These are phyloP conservation scores for Eremophila alpestris DNA, from an alignment of 2,797 vertebrate species.

Conservation along the genomic window DNA sequence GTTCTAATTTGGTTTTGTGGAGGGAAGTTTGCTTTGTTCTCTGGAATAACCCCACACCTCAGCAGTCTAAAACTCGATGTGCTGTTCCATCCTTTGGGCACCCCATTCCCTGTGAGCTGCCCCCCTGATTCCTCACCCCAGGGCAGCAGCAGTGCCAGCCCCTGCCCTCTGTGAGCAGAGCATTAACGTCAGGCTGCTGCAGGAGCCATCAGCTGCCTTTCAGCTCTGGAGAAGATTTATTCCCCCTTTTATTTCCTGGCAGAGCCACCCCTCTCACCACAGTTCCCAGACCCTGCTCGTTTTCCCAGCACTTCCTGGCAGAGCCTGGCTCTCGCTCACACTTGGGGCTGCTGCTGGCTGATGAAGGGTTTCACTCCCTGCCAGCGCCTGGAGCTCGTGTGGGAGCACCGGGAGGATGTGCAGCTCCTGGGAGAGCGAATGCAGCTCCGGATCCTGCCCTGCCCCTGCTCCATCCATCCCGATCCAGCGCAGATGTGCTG, in stretches of 20 bases:
- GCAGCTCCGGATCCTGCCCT: neutral
- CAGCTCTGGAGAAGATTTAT: neutral
- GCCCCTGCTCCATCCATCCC: neutral
- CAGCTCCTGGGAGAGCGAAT: slow-evolving; percentile 10
- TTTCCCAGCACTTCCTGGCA: neutral
- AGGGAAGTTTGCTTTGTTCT: neutral
- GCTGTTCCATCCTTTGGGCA: neutral
- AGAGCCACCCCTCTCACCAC: neutral
- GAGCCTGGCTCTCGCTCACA: neutral
- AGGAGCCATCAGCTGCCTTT: neutral
- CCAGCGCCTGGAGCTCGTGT: neutral
- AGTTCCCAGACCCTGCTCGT: neutral
- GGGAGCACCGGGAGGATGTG: neutral
- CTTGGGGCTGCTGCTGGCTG: neutral
- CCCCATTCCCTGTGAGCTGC: accelerated
- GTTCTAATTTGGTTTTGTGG: neutral
- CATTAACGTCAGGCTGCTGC: neutral
- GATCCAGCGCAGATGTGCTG: neutral
- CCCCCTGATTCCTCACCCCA: neutral
- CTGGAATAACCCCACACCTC: neutral
- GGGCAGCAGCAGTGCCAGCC: neutral
- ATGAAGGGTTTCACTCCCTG: neutral
- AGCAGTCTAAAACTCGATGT: neutral
- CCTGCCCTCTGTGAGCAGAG: neutral
- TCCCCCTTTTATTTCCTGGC: neutral